Evolutionary conservation across 92 coral and sea anemone species (phyloP).

Genomic region (Ricordea florida): DNA sequence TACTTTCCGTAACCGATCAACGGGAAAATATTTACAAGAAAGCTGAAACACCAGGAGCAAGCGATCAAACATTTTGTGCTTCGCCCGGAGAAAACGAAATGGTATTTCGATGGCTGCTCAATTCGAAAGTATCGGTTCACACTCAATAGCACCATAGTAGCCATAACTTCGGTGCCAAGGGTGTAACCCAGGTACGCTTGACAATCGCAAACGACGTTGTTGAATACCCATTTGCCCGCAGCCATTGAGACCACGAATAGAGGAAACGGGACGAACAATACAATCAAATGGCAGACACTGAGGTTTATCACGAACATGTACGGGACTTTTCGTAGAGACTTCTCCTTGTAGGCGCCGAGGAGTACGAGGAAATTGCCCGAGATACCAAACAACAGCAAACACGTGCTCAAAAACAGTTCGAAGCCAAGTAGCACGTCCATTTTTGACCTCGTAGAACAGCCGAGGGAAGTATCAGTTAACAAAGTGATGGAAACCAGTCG

Average conservation of each 20-base stretch:
- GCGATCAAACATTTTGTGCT: not conserved
- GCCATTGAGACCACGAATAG: not conserved
- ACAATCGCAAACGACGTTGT: not conserved
- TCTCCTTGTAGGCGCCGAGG: conserved; percentile 9
- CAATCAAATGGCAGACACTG: not conserved
- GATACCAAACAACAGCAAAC: not conserved
- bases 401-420: not conserved
- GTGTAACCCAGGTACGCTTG: conserved; percentile 20
- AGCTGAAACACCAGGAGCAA: not conserved
- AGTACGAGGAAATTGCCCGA: conserved; percentile 5
- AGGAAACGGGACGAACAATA: not conserved
- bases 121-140: conserved; percentile 5
- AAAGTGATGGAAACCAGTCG: too few species aligned
- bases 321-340: conserved; percentile 1
- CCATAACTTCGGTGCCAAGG: not conserved
- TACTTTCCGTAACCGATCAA: conserved; percentile 7
- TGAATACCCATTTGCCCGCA: not conserved
- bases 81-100: conserved; percentile 9
- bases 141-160: conserved; percentile 1
- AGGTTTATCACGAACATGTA: conserved; percentile 4
- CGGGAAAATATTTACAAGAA: conserved; percentile 1
- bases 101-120: not conserved
- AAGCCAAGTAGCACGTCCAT: not conserved
- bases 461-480: too few species aligned
- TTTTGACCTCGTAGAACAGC: too few species aligned